A percentile compares a stretch with the other conserved stretches of the same genome.
Evolutionary conservation across 2,797 vertebrate genomes (phyloP).

Genomic region (Sebastes cheni): DNA sequence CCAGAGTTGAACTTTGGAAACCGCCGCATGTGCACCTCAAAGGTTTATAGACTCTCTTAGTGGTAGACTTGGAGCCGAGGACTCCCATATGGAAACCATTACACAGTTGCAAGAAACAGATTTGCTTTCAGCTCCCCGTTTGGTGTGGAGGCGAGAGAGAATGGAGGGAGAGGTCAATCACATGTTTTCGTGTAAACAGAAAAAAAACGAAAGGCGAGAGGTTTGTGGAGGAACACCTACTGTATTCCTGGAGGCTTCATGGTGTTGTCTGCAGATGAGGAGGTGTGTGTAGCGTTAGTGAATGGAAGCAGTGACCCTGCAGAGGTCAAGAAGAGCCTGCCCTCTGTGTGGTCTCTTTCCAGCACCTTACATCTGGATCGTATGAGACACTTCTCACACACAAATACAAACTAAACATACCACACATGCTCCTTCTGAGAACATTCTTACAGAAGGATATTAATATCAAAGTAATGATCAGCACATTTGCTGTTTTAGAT

Average conservation of each 20-base stretch:
- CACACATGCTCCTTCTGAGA: background rate
- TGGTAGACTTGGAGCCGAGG: slow-evolving; percentile 17
- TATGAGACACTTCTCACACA: slow-evolving; percentile 39
- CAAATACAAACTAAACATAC: slow-evolving; percentile 33
- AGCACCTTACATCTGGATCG: slow-evolving; percentile 55
- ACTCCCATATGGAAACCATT: slow-evolving; percentile 57
- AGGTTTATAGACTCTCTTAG: slow-evolving; percentile 25
- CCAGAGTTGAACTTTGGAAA: slow-evolving; percentile 39
- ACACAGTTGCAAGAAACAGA: slow-evolving; percentile 69
- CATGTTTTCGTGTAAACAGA: slow-evolving; percentile 10
- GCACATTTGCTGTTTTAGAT: background rate
- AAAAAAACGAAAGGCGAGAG: background rate
- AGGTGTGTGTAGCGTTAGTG: background rate
- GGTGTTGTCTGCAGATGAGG: background rate
- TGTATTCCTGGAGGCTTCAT: background rate
- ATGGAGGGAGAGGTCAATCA: slow-evolving; percentile 36
- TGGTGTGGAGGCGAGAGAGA: slow-evolving; percentile 32
- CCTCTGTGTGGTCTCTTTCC: slow-evolving; percentile 57
- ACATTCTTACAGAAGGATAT: background rate
- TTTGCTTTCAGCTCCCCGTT: slow-evolving; percentile 58
- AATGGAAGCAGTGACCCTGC: slow-evolving; percentile 5
- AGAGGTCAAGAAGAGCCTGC: slow-evolving; percentile 37
- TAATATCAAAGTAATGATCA: background rate
- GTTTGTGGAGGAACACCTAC: background rate
- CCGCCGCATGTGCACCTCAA: slow-evolving; percentile 48